Conservation (phyloP, 2,113 vertebrate genomes). For the Aleadryas rufinucha region DNA sequence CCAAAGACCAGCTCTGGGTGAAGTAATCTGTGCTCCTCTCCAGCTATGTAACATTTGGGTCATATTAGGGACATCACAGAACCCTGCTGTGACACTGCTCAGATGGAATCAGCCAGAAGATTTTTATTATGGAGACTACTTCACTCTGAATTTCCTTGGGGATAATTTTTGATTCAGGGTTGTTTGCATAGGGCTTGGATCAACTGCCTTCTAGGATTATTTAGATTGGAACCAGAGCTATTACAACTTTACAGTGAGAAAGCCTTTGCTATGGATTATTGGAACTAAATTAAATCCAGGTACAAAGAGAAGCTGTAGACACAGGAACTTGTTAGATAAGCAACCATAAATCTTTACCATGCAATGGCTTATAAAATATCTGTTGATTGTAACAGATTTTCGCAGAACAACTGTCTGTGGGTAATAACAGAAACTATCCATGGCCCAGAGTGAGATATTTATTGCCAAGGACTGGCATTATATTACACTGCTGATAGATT, state of each 20-base stretch:
- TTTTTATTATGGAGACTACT: conserved; percentile 40
- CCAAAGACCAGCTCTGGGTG: neutral
- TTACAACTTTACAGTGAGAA: neutral
- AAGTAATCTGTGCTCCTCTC: neutral
- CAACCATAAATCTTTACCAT: neutral
- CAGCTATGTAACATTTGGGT: neutral
- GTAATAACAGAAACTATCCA: neutral
- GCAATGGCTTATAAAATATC: neutral
- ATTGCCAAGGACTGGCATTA: neutral
- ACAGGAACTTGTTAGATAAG: neutral
- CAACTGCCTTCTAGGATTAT: conserved; percentile 47
- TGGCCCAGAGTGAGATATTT: neutral
- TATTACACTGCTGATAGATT: neutral
- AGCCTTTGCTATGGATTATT: conserved; percentile 29
- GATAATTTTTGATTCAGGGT: conserved; percentile 35
- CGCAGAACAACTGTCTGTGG: neutral
- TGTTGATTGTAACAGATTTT: conserved; percentile 11
- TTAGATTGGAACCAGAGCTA: conserved; percentile 61
- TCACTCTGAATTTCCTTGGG: conserved; percentile 43
- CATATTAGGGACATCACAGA: conserved; percentile 26
- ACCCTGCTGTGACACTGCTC: conserved; percentile 1
- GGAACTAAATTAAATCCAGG: conserved; percentile 44
- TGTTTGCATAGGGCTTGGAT: conserved; percentile 41
- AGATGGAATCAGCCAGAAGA: conserved; percentile 36
- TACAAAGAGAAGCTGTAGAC: conserved; percentile 30